phyloP scores from a whole-genome alignment of 2,888 invertebrate species.

The Trichogramma dendrolimi region DNA sequence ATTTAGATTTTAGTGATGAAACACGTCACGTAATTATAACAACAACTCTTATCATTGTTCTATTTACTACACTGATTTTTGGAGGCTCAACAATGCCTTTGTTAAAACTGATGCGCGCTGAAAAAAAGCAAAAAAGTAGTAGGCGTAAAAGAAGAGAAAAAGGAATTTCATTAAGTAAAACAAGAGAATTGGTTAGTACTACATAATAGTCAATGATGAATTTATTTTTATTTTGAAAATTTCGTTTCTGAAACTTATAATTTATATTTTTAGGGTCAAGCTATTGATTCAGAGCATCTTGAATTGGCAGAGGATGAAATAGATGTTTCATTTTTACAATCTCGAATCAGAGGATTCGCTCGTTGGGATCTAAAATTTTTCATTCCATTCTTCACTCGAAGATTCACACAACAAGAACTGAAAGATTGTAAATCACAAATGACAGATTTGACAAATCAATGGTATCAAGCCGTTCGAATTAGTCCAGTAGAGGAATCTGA shows the following conservation, averaged over 20 bases:
- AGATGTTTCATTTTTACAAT: slow-evolving; percentile 80
- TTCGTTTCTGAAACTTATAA: neutral
- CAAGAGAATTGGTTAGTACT: slow-evolving; percentile 80
- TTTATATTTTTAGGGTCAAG: slow-evolving; percentile 62
- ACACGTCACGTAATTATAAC: slow-evolving; percentile 94
- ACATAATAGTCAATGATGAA: neutral
- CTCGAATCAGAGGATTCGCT: slow-evolving; percentile 81
- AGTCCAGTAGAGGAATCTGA: slow-evolving; percentile 83
- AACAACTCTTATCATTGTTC: slow-evolving; percentile 93
- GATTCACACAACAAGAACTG: slow-evolving; percentile 91
- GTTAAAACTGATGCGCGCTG: slow-evolving; percentile 82
- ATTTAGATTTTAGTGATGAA: slow-evolving; percentile 90
- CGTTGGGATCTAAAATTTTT: slow-evolving; percentile 89
- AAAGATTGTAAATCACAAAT: slow-evolving; percentile 95
- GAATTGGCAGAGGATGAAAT: slow-evolving; percentile 90
- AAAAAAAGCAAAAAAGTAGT: slow-evolving; percentile 56
- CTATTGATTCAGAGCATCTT: slow-evolving; percentile 88
- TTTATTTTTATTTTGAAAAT: neutral
- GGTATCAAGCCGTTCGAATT: slow-evolving; percentile 93
- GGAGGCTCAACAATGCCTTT: slow-evolving; percentile 98
- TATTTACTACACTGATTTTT: slow-evolving; percentile 91
- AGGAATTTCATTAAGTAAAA: slow-evolving; percentile 92
- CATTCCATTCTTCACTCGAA: slow-evolving; percentile 91
- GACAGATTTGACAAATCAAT: slow-evolving; percentile 92
- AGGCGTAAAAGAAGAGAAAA: slow-evolving; percentile 65